Base-by-base conservation (phyloP, 2,797 vertebrate species). In the Sebastes jordani region DNA sequence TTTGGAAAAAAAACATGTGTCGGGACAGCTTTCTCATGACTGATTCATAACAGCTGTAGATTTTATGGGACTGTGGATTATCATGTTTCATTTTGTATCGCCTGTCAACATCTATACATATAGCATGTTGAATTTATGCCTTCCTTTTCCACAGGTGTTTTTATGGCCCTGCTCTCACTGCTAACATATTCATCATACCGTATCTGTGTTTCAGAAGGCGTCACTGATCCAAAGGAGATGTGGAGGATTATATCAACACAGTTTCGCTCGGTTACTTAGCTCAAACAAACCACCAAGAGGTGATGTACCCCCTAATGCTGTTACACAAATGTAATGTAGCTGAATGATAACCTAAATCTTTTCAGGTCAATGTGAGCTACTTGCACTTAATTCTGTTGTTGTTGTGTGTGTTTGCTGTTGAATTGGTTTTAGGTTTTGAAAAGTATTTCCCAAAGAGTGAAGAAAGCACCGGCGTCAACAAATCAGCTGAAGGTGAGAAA, bases 241-340 rank as follows among this genome's bases (percentile, higher is more conserved):
- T 64, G 74, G 81, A 70, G 60, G 75, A 82, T 70, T 89, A 38
- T 74, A 82, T 80, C 90, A 83, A 60, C 86, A 66, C 62, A 72
- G 73, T 69, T 66, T 84, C 16, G 66, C 84, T 42, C 88, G 87
- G 4, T 80, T 90, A n/a, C 83, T 96, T 2, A 92, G 87, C 87
- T 95, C 95, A 34, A 91, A 85, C 82, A 95, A 96, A 87, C 93
- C 93, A 55, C 94, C 95, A 8, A 95, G 90, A 96, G 96, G 96
- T 96, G 91, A 76, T 42, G 20, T 7, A 22, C 30, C 25, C 6
- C 4, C 6, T 72, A 4, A 56, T 78, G 36, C 42, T 70, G 14
- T 65, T 34, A 6, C 9, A 25, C 20, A 6, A 11, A 46, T 23
- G 22, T 56, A 25, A 46, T 76, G 38, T 16, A 25, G 60, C 38